phyloP scores from a whole-genome alignment of 2,797 vertebrate species.

The Enteromius unitaeniatus region DNA sequence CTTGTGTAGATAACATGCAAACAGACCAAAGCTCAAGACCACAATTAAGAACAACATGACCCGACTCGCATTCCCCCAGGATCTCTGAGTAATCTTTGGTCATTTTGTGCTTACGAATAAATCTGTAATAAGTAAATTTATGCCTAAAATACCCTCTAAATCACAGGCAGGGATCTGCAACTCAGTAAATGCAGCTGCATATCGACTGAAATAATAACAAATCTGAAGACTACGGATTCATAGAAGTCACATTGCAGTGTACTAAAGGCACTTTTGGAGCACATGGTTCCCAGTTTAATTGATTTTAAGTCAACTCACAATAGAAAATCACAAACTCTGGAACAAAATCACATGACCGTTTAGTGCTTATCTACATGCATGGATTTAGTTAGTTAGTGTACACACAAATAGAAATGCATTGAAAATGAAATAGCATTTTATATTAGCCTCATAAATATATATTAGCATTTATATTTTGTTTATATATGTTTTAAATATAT shows the following conservation, averaged over 20 bases:
- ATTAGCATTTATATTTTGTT: no score
- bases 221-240: background rate
- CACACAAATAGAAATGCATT: background rate
- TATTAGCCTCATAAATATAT: background rate
- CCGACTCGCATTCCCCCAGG: background rate
- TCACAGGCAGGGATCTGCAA: background rate
- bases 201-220: background rate
- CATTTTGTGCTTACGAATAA: constrained; percentile 11
- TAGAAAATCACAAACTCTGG: constrained; percentile 18
- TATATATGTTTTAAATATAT: background rate
- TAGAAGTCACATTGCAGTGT: background rate
- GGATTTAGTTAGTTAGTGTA: background rate
- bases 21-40: constrained; percentile 41
- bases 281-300: constrained; percentile 26
- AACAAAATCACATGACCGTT: constrained; percentile 39
- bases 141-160: constrained; percentile 8
- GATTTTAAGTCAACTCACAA: constrained; percentile 8
- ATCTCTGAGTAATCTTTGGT: constrained; percentile 35
- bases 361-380: background rate
- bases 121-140: constrained; percentile 5
- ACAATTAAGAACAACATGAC: constrained; percentile 35
- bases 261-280: constrained; percentile 2
- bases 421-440: background rate
- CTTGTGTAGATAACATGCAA: constrained; percentile 32
- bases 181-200: background rate